Base-by-base conservation (phyloP, 2,113 vertebrate species). In the Crotalus viridis region DNA sequence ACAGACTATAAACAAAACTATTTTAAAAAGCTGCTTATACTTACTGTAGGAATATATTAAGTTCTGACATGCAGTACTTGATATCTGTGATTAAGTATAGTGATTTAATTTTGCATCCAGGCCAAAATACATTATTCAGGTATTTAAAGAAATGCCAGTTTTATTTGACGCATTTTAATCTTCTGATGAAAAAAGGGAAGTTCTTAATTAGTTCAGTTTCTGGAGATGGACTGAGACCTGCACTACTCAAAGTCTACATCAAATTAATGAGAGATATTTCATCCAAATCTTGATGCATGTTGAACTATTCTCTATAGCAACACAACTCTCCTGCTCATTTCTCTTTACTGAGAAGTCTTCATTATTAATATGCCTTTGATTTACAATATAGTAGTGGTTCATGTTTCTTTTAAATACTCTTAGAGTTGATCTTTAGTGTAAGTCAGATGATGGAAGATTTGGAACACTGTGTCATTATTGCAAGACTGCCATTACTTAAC, bases 11-110 rank as follows among this genome's bases (percentile, higher is more conserved):
- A 93, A 90, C 55, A 90, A 85, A 90, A 19, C 55, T 22, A 39
- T 17, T 61, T 54, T 61, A 91, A 86, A 91, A 93, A 95, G 7
- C 9, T 13, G 87, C 64, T 1, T 61, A 85, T 93, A 33, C 52
- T 94, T 43, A 85, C 69, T 10, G 4, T 92, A 24, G 19, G 86
- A 56, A 51, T 22, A 89, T 88, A 10, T 28, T 94, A 61, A 86
- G 6, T 90, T 22, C 0, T n/a, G 61, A 93, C 2, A 51, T 93
- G 5, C 2, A n/a, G 2, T 51, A 26, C 48, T 28, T 51, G 5
- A 54, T 26, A 22, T 54, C 12, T 51, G 24, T 51, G 13, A 87
- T 52, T 48, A 87, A 87, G 86, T n/a, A 52, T 52, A 87, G 48
- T 5, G 12, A 87, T 87, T 48, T 87, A 54, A 52, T 52, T 87